Evolutionary conservation across 2,797 vertebrate genomes (phyloP), one percentile per base, ranked within the genome.

Genomic region (Synanceia verrucosa): DNA sequence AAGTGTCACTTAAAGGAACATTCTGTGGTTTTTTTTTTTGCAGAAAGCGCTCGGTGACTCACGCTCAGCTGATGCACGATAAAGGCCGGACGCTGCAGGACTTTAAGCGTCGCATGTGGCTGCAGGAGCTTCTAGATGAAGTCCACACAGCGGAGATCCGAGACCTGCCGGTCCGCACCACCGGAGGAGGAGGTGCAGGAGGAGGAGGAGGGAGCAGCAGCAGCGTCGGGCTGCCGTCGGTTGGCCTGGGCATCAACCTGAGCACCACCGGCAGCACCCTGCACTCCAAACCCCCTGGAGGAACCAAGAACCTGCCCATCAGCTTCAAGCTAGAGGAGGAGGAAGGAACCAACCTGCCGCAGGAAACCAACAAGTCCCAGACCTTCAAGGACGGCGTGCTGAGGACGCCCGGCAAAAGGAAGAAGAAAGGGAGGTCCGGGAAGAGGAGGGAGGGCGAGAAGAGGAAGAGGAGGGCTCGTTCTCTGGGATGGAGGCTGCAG

Each of bases 51-150:
- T 97, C 97, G 0, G 98, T 99, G 79, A 96, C 95, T 0, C 97
- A 99, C 58, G 96, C 98, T 21, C 98, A 99, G 94, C 94, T 99
- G 16, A 92, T 99, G 90, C 97, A 99, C n/a, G 97, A 99, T 87
- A 99, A 99, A 83, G 95, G 96, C 21, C 96, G 96, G 47, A 95
- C 95, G 11, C 94, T 98, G 82, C 97, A 99, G 82, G 97, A 99
- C 46, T 89, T 96, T 13, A 92, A 96, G 83, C 94, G 98, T 3
- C 95, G 96, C 44, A 94, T 95, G 90, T 99, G 97, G 94, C 95
- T 99, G 23, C 96, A 99, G 76, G 96, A 96, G 70, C 91, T 99
- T 14, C 93, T 98, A 4, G 96, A 96, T 1, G 96, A 96, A 1
- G 96, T 99, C 33, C 97, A 99, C 91, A 99, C 98, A 0, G 96